Conservation (phyloP, 2,113 vertebrate genomes). For the Ptyas mucosa region DNA sequence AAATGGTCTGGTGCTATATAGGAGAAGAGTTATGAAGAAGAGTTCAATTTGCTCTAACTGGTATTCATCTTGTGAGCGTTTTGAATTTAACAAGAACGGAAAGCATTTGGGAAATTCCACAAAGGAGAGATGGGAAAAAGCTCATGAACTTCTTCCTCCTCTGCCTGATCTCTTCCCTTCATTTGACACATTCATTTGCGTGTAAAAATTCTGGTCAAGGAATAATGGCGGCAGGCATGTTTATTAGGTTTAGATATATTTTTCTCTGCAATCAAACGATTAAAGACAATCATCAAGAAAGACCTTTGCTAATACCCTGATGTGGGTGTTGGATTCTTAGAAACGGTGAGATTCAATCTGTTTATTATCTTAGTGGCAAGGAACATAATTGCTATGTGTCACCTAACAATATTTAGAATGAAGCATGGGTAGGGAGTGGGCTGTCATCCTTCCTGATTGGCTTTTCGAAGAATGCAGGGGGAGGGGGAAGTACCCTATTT, state of each 20-base stretch:
- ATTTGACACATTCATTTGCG: neutral
- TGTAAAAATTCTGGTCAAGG: neutral
- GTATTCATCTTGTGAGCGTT: neutral
- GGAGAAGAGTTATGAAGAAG: neutral
- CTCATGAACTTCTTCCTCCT: neutral
- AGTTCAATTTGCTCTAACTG: neutral
- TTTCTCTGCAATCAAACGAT: neutral
- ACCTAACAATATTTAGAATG: neutral
- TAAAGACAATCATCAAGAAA: neutral
- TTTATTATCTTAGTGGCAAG: neutral
- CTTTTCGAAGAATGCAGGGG: neutral
- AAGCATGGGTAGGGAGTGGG: neutral
- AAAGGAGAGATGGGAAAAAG: neutral
- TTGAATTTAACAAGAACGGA: neutral
- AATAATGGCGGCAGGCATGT: neutral
- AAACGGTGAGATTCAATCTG: neutral
- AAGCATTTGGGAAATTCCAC: neutral
- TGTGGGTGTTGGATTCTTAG: neutral
- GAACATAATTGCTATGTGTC: neutral
- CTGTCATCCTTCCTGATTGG: neutral
- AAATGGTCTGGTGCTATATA: neutral
- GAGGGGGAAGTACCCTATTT: neutral
- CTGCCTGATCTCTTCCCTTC: neutral
- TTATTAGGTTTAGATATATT: neutral
- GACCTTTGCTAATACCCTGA: neutral